Evolutionary conservation across 2,797 vertebrate species (phyloP).

Genomic region (Cryptoblepharus egeriae): DNA sequence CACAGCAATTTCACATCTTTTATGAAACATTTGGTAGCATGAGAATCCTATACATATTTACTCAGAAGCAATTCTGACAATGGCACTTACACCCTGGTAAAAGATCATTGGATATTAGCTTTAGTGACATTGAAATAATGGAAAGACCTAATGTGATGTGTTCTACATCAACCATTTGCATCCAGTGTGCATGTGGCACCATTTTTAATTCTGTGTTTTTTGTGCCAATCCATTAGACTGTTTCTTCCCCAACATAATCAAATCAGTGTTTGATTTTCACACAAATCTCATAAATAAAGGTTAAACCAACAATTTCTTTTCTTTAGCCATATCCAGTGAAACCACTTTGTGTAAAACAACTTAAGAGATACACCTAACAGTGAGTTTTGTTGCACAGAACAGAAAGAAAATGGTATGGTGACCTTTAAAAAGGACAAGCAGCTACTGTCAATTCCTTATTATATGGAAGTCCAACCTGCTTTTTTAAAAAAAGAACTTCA

Average conservation of each 20-base stretch:
- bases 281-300: background rate
- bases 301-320: background rate
- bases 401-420: slow-evolving; percentile 3
- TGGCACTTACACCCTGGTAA: no score
- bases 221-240: background rate
- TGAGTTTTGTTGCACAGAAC: background rate
- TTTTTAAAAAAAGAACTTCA: slow-evolving; percentile 4
- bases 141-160: no score
- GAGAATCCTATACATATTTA: no score
- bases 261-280: background rate
- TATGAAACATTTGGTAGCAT: no score
- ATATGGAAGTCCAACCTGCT: background rate
- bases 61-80: no score
- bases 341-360: slow-evolving; percentile 22
- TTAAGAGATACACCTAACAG: background rate
- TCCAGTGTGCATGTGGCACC: background rate
- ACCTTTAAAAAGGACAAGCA: background rate
- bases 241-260: background rate
- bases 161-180: no score
- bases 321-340: slow-evolving; percentile 38
- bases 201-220: background rate
- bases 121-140: no score
- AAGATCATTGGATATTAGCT: no score
- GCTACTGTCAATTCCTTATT: slow-evolving; percentile 9
- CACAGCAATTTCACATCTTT: no score